Percentiles rank a stretch among this genome's conserved stretches.
phyloP scores from a whole-genome alignment of 1,140 invertebrate species.

The Drosophila ogumai region DNA sequence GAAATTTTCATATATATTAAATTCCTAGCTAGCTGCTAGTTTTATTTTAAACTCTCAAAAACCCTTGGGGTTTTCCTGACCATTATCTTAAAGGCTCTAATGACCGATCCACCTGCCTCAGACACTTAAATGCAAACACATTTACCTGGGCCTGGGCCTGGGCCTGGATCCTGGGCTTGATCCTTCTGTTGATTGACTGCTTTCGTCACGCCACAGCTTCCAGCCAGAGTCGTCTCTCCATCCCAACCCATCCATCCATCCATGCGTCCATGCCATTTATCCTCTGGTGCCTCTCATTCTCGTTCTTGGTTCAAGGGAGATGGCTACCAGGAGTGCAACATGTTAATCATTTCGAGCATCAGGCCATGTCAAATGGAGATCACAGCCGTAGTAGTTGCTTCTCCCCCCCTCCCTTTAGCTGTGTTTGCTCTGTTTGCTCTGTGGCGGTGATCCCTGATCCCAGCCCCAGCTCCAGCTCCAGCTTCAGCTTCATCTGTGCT shows the following conservation, averaged over 20 bases:
- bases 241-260: not conserved
- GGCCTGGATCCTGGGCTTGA: constrained; percentile 19
- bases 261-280: constrained; percentile 22
- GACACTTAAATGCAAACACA: constrained; percentile 33
- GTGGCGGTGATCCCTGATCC: constrained; percentile 14
- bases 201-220: constrained; percentile 51
- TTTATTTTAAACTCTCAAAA: not conserved
- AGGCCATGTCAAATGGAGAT: constrained; percentile 62
- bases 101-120: constrained; percentile 32
- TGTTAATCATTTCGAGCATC: constrained; percentile 79
- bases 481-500: constrained; percentile 14
- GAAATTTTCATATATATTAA: not conserved
- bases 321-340: constrained; percentile 53
- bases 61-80: not conserved
- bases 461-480: not conserved
- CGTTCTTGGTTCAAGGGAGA: not conserved
- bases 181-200: constrained; percentile 59
- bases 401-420: not conserved
- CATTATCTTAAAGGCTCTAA: constrained; percentile 13
- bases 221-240: not conserved
- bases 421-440: constrained; percentile 25
- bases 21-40: too few species aligned
- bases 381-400: constrained; percentile 15
- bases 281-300: not conserved
- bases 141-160: not conserved